Evolutionary conservation across 2,797 vertebrate genomes (phyloP).

Genomic region (Characodon lateralis): DNA sequence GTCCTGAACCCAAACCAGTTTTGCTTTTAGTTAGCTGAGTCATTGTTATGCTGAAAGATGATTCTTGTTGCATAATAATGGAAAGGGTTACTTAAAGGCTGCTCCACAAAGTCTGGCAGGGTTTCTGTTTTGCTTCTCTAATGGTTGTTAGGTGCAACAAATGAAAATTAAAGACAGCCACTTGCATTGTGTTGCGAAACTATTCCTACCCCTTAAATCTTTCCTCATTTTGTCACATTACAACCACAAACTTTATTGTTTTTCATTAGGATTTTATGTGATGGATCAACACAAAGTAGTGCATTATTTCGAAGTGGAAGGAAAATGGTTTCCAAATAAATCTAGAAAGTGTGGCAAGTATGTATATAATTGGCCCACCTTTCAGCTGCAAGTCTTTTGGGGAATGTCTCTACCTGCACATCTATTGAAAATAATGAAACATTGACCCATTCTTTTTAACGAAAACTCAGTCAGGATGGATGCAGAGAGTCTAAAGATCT

Average conservation of each 20-base stretch:
- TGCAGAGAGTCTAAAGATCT: not conserved
- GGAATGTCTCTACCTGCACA: not conserved
- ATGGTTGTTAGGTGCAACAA: not conserved
- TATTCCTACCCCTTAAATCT: not conserved
- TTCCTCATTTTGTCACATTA: not conserved
- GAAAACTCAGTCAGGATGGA: not conserved
- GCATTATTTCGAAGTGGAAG: not conserved
- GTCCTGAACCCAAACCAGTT: not conserved
- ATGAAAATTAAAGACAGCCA: not conserved
- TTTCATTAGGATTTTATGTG: not conserved
- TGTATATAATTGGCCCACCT: not conserved
- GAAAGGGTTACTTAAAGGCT: not conserved
- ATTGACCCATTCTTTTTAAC: not conserved
- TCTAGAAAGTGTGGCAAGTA: not conserved
- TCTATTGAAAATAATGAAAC: not conserved
- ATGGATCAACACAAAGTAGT: not conserved
- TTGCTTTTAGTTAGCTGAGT: constrained; percentile 8
- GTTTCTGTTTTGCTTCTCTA: not conserved
- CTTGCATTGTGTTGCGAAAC: not conserved
- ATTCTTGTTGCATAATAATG: not conserved
- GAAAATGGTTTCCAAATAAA: not conserved
- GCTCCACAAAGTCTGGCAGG: not conserved
- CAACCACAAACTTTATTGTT: not conserved
- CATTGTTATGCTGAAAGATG: not conserved
- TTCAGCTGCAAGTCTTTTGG: not conserved